Evolutionary conservation across 2,888 invertebrate species (phyloP).

Genomic region (Lymantria dispar): DNA sequence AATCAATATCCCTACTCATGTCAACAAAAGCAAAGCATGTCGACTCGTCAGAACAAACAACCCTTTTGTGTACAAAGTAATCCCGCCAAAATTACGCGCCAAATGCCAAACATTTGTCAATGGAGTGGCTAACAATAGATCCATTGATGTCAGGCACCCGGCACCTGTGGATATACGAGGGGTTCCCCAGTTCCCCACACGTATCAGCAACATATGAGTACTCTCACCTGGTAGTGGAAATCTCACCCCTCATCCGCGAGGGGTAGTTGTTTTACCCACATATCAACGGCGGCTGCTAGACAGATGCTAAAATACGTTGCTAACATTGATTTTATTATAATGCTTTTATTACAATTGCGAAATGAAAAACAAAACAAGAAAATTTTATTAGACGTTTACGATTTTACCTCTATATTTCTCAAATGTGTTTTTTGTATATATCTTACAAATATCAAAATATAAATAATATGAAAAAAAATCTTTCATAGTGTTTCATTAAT

Average conservation of each 20-base stretch:
- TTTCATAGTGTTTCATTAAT: no score
- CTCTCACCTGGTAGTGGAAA: constrained; percentile 76
- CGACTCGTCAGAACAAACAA: constrained; percentile 51
- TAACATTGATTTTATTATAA: constrained; percentile 65
- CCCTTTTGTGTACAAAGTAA: constrained; percentile 47
- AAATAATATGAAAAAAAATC: no score
- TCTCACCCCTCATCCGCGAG: constrained; percentile 67
- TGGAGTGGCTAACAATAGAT: constrained; percentile 65
- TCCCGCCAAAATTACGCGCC: constrained; percentile 70
- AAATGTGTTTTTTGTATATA: neutral
- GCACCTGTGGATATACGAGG: constrained; percentile 67
- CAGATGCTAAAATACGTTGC: constrained; percentile 82
- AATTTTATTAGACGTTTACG: no score
- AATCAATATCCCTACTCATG: constrained; percentile 21
- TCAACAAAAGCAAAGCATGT: constrained; percentile 27
- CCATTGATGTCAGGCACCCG: constrained; percentile 53
- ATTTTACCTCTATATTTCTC: no score
- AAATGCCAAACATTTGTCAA: constrained; percentile 70
- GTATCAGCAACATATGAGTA: constrained; percentile 61
- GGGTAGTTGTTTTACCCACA: constrained; percentile 67
- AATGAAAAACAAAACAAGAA: neutral
- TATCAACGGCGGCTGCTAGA: constrained; percentile 76
- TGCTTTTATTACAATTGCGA: constrained; percentile 1
- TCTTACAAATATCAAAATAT: no score
- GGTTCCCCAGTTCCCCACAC: constrained; percentile 69